Evolutionary conservation across 2,113 vertebrate species (phyloP).

Genomic region (Mystacornis crossleyi): DNA sequence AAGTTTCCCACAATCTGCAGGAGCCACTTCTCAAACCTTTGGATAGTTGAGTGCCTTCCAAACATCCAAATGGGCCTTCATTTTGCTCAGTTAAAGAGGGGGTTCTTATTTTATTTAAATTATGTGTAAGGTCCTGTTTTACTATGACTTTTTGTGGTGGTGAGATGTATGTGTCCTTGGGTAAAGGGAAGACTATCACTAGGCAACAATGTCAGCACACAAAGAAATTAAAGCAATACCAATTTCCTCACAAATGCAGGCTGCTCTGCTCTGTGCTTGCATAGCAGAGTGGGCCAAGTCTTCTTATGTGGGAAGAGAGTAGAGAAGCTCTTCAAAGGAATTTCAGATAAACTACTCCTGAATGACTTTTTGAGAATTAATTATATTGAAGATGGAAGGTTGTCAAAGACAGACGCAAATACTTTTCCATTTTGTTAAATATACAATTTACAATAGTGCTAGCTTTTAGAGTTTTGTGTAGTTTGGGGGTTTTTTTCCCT

Average conservation of each 20-base stretch:
- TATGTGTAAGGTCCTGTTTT: not conserved
- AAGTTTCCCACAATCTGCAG: not conserved
- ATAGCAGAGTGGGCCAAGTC: not conserved
- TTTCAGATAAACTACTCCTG: not conserved
- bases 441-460: not conserved
- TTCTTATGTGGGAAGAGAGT: not conserved
- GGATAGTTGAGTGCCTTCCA: not conserved
- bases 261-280: not conserved
- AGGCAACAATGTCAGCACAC: not conserved
- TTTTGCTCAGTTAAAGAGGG: not conserved
- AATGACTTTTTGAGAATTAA: not conserved
- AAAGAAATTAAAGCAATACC: not conserved
- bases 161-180: not conserved
- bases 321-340: not conserved
- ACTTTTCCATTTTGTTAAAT: not conserved
- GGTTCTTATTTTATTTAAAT: not conserved
- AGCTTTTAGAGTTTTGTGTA: not conserved
- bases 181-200: not conserved
- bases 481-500: rapidly evolving
- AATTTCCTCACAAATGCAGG: not conserved
- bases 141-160: not conserved
- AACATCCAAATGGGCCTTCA: not conserved
- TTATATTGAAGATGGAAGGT: not conserved
- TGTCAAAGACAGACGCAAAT: not conserved
- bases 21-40: not conserved